These are phyloP conservation scores for Formicarius rufipectus DNA, from an alignment of 2,113 vertebrate genomes.

Conservation along the genomic window DNA sequence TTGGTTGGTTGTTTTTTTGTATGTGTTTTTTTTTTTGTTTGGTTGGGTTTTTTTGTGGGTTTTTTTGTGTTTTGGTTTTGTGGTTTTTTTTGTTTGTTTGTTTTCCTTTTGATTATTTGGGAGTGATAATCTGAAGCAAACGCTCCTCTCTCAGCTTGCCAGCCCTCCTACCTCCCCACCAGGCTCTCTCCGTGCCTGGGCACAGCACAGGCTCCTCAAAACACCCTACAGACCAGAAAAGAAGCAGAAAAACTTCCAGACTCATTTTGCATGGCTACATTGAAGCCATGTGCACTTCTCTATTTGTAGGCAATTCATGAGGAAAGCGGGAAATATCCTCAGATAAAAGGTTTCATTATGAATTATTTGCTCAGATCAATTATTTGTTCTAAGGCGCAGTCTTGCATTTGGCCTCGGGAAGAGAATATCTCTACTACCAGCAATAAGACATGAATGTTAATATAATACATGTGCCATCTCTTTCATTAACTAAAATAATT, in stretches of 20 bases:
- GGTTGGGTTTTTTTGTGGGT: too few relatives aligned
- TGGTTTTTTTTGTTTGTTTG: too few relatives aligned
- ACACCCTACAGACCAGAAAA: neutral
- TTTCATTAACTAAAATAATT: constrained; percentile 47
- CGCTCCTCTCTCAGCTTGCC: neutral
- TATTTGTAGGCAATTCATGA: neutral
- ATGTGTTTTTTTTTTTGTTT: too few relatives aligned
- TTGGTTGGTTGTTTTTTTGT: too few relatives aligned
- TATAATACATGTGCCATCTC: neutral
- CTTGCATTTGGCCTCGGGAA: neutral
- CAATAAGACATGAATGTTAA: neutral
- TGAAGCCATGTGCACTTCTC: neutral
- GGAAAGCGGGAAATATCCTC: neutral
- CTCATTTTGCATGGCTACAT: neutral
- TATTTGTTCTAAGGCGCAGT: neutral
- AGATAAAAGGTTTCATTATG: constrained; percentile 2
- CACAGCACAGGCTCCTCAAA: neutral
- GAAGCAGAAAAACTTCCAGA: neutral
- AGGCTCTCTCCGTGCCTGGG: neutral
- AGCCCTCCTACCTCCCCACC: neutral
- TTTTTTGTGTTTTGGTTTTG: too few relatives aligned
- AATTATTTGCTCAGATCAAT: constrained; percentile 26
- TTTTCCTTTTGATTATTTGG: neutral
- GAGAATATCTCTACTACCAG: neutral
- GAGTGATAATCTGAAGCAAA: fast-evolving